A percentile compares a stretch with the other conserved stretches of the same genome.
phyloP scores from a whole-genome alignment of 2,797 vertebrate species.

The Phyllotis vaccarum region DNA sequence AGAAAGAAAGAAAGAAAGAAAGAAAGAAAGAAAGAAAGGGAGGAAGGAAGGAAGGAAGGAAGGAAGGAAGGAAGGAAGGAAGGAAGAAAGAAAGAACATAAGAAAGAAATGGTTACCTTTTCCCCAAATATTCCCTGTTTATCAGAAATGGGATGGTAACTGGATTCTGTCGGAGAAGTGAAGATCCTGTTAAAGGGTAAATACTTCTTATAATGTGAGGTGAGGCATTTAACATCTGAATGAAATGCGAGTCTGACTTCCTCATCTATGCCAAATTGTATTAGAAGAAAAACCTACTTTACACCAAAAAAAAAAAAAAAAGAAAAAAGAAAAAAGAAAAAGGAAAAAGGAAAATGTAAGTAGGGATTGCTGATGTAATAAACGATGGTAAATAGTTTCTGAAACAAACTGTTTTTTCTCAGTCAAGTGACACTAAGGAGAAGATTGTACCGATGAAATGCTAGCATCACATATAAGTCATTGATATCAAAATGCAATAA shows the following conservation, averaged over 20 bases:
- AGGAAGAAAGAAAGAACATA: too few species aligned
- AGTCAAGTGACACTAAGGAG: not conserved
- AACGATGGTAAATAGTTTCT: not conserved
- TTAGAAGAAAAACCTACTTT: not conserved
- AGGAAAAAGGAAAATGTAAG: not conserved
- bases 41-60: too few species aligned
- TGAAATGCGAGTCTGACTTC: not conserved
- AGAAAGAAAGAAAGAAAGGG: too few species aligned
- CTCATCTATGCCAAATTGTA: not conserved
- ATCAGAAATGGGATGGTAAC: not conserved
- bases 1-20: too few species aligned
- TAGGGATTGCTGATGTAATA: not conserved
- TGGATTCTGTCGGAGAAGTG: not conserved
- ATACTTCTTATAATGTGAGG: accelerated
- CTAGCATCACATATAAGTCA: not conserved
- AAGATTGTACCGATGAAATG: not conserved
- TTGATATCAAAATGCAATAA: not conserved
- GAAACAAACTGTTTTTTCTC: not conserved
- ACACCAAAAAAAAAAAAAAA: not conserved
- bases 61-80: too few species aligned
- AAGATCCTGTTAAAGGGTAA: not conserved
- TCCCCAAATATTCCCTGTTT: not conserved
- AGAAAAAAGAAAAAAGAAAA: not conserved
- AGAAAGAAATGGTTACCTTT: too few species aligned
- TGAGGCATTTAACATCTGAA: not conserved